These are phyloP conservation scores for Xerus inauris DNA, from an alignment of 2,113 vertebrate species.

Conservation along the genomic window DNA sequence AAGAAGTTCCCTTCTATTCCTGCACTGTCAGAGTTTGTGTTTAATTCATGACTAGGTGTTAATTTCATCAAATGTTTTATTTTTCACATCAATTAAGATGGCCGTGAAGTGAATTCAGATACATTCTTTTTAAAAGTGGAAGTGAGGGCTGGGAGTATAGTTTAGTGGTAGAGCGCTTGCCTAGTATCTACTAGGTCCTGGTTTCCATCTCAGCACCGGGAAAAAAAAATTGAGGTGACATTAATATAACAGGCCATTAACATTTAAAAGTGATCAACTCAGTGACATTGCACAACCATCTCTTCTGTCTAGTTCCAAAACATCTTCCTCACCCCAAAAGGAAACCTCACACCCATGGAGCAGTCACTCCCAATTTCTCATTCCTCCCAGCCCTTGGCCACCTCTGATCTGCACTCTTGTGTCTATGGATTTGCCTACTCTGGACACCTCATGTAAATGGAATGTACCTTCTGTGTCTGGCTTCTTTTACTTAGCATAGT, in stretches of 20 bases:
- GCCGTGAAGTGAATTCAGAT: background rate
- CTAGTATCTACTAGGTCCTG: too few relatives aligned
- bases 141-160: background rate
- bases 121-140: background rate
- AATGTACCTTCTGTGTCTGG: background rate
- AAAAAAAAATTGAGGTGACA: too few relatives aligned
- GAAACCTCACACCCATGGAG: background rate
- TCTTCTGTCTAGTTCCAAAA: background rate
- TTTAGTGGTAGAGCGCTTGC: too few relatives aligned
- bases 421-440: background rate
- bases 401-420: background rate
- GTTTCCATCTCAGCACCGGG: too few relatives aligned
- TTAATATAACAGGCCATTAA: background rate
- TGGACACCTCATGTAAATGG: background rate
- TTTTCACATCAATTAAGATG: background rate
- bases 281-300: background rate
- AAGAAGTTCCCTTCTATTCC: background rate
- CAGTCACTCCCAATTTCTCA: background rate
- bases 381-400: background rate
- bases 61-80: conserved; percentile 29
- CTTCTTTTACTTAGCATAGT: background rate
- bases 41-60: background rate
- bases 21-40: background rate
- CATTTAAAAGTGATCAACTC: background rate
- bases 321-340: background rate